Percentiles rank a stretch among this genome's conserved stretches.
These are phyloP conservation scores for Drosophila parthenogenetica DNA, from an alignment of 2,888 invertebrate genomes.

Conservation along the genomic window DNA sequence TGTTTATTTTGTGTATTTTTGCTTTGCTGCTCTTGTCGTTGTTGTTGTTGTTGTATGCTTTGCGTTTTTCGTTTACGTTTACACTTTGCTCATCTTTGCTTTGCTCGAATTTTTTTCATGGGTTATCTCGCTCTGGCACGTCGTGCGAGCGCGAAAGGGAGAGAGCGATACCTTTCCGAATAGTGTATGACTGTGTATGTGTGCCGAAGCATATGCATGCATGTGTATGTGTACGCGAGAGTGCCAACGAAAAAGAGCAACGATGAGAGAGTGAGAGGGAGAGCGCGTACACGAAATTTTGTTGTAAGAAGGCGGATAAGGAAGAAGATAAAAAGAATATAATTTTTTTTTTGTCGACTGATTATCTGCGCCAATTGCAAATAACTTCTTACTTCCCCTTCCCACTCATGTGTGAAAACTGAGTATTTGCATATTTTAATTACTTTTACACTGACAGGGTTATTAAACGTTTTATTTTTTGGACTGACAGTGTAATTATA, in stretches of 20 bases:
- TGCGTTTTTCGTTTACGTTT: slow-evolving; percentile 71
- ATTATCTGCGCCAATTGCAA: slow-evolving; percentile 75
- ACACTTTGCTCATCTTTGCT: slow-evolving; percentile 76
- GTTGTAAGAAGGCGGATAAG: slow-evolving; percentile 47
- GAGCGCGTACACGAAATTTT: slow-evolving; percentile 29
- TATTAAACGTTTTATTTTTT: neutral
- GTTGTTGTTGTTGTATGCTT: slow-evolving; percentile 56
- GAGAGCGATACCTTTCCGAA: slow-evolving; percentile 42
- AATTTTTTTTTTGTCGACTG: slow-evolving; percentile 25
- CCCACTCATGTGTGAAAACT: neutral
- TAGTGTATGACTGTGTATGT: slow-evolving; percentile 7
- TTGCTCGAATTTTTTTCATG: slow-evolving; percentile 74
- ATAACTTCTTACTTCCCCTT: neutral
- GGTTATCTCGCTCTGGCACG: slow-evolving; percentile 83
- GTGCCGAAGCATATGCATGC: slow-evolving; percentile 33
- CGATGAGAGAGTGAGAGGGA: slow-evolving; percentile 31
- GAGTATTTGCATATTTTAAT: neutral
- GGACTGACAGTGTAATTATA: slow-evolving; percentile 24
- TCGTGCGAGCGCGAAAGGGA: slow-evolving; percentile 62
- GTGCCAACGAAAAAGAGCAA: slow-evolving; percentile 41
- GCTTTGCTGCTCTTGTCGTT: slow-evolving; percentile 51
- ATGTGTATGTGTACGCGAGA: slow-evolving; percentile 28
- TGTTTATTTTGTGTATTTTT: slow-evolving; percentile 70
- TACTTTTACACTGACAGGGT: neutral
- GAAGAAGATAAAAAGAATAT: slow-evolving; percentile 41